phyloP scores from a whole-genome alignment of 1,140 invertebrate species.

The Drosophila novamexicana region DNA sequence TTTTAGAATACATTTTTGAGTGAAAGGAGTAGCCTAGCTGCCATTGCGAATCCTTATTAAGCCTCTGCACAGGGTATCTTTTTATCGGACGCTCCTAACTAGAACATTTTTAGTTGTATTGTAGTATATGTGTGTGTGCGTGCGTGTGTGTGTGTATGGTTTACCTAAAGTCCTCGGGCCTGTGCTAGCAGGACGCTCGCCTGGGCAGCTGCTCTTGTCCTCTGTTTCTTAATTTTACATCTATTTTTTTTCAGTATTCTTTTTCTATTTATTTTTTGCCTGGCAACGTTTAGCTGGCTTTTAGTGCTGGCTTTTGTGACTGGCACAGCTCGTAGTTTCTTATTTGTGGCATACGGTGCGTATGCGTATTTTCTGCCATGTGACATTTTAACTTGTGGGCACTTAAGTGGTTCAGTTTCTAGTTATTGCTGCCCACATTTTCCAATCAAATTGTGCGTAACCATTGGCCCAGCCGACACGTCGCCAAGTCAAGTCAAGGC shows the following conservation, averaged over 20 bases:
- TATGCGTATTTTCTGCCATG: constrained; percentile 41
- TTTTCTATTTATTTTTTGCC: constrained; percentile 13
- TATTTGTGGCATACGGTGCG: constrained; percentile 41
- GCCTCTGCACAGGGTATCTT: background rate
- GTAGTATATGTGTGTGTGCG: too few relatives aligned
- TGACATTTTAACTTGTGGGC: background rate
- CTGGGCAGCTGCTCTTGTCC: constrained; percentile 29
- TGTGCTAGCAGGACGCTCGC: constrained; percentile 18
- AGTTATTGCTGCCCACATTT: constrained; percentile 13
- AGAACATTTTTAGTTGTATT: background rate
- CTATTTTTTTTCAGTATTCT: background rate
- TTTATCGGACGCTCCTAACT: background rate
- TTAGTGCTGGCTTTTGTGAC: constrained; percentile 9
- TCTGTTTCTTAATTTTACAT: constrained; percentile 50
- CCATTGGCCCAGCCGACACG: constrained; percentile 48
- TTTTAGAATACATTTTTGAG: too few relatives aligned
- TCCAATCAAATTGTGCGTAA: constrained; percentile 61
- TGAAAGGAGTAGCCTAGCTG: too few relatives aligned
- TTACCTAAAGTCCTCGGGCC: constrained; percentile 44
- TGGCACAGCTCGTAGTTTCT: constrained; percentile 22
- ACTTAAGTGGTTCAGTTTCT: constrained; percentile 38
- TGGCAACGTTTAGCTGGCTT: constrained; percentile 19
- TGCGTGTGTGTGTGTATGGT: constrained; percentile 32
- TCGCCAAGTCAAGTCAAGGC: constrained; percentile 23
- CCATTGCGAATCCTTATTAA: too few relatives aligned